Evolutionary conservation across 2,797 vertebrate species (phyloP).

Genomic region (Siniperca obscura): DNA sequence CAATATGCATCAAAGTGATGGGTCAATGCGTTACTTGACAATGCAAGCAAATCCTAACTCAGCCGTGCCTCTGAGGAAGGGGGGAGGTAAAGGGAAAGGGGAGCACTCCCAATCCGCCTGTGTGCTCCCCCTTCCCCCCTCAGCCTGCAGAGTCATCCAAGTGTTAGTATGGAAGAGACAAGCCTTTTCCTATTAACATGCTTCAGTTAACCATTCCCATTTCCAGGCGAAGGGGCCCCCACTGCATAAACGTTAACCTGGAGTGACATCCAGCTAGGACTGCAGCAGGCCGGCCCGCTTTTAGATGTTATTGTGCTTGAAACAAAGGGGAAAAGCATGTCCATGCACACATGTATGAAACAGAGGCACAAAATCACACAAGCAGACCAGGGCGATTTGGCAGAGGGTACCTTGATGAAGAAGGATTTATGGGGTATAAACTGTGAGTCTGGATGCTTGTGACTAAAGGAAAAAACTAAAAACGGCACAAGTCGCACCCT

Average conservation of each 20-base stretch:
- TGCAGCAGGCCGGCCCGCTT: slow-evolving; percentile 75
- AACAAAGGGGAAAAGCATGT: slow-evolving; percentile 80
- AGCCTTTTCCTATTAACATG: slow-evolving; percentile 96
- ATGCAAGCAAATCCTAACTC: slow-evolving; percentile 93
- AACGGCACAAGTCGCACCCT: slow-evolving; percentile 21
- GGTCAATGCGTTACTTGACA: slow-evolving; percentile 94
- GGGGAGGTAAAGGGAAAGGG: slow-evolving; percentile 73
- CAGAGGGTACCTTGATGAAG: slow-evolving; percentile 83
- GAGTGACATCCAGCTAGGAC: slow-evolving; percentile 88
- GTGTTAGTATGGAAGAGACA: slow-evolving; percentile 97
- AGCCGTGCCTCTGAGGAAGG: slow-evolving; percentile 85
- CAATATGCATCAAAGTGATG: slow-evolving; percentile 93
- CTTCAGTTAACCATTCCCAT: slow-evolving; percentile 92
- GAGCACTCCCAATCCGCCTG: slow-evolving; percentile 88
- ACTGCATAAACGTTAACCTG: slow-evolving; percentile 90
- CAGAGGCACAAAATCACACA: slow-evolving; percentile 51
- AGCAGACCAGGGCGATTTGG: slow-evolving; percentile 41
- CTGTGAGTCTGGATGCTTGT: slow-evolving; percentile 84
- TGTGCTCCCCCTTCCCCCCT: slow-evolving; percentile 85
- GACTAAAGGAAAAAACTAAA: slow-evolving; percentile 39
- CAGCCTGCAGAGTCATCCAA: slow-evolving; percentile 93
- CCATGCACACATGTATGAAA: slow-evolving; percentile 46
- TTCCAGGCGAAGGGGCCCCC: slow-evolving; percentile 84
- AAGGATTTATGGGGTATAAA: slow-evolving; percentile 85
- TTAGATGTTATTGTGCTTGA: slow-evolving; percentile 84